Percentiles rank a stretch among this genome's conserved stretches.
Evolutionary conservation across 2,797 vertebrate genomes (phyloP).

Genomic region (Gastrophryne carolinensis): DNA sequence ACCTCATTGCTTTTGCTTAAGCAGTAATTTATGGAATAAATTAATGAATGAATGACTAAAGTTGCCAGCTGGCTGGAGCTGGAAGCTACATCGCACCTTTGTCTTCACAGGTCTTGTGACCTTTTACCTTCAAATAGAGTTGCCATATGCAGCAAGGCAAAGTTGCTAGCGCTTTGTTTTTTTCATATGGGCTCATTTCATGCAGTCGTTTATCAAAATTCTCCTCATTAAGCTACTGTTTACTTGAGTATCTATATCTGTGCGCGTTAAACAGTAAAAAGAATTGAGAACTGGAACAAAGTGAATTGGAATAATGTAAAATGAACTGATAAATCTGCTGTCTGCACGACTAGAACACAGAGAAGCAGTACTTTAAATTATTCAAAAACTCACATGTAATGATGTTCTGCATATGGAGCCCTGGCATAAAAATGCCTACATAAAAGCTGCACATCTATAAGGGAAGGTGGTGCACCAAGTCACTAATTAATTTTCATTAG

Average conservation of each 20-base stretch:
- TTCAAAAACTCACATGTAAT: no score
- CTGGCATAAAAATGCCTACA: no score
- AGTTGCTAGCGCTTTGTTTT: conserved; percentile 37
- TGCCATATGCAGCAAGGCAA: conserved; percentile 36
- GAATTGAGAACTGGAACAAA: neutral
- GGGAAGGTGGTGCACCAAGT: no score
- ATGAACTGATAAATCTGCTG: no score
- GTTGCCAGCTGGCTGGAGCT: conserved; percentile 32
- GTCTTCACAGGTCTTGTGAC: conserved; percentile 38
- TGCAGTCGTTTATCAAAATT: conserved; percentile 9
- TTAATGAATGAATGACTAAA: conserved; percentile 6
- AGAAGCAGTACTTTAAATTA: no score
- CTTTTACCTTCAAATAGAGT: conserved; percentile 19
- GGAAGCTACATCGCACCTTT: conserved; percentile 22
- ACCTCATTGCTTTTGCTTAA: neutral
- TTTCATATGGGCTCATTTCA: neutral
- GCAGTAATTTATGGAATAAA: conserved; percentile 21
- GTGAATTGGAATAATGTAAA: neutral
- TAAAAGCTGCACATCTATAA: no score
- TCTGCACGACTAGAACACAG: no score
- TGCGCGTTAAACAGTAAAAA: neutral
- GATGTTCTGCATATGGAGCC: no score
- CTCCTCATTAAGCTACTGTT: conserved; percentile 7
- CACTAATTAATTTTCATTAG: no score
- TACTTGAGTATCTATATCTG: neutral